Evolutionary conservation across 2,113 vertebrate genomes (phyloP).

Genomic region (Callaeas wilsoni): DNA sequence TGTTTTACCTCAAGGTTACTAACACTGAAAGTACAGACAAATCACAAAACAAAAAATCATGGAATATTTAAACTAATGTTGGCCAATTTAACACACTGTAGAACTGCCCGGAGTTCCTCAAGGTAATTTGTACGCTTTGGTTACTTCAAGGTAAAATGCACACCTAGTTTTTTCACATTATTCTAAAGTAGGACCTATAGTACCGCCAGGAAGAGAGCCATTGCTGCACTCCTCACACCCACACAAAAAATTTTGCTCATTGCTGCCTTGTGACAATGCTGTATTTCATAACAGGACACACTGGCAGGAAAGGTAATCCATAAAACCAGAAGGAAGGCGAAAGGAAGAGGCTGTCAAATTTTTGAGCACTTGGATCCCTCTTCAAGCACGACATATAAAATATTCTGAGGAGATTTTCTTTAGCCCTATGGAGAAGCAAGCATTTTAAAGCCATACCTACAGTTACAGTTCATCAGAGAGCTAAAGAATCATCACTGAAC

Average conservation of each 20-base stretch:
- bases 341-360: background rate
- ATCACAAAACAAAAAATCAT: background rate
- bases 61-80: background rate
- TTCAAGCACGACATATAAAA: background rate
- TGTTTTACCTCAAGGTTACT: background rate
- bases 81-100: background rate
- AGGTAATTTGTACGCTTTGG: background rate
- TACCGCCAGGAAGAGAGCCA: background rate
- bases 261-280: background rate
- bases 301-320: background rate
- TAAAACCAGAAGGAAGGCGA: background rate
- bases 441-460: background rate
- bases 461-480: background rate
- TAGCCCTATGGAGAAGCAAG: background rate
- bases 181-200: background rate
- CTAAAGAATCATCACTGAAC: background rate
- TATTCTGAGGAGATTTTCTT: background rate
- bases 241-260: background rate
- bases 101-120: background rate
- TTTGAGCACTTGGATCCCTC: background rate
- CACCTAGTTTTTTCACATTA: background rate
- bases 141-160: background rate
- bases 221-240: accelerated
- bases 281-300: background rate
- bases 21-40: background rate